These are phyloP conservation scores for Ophiodon elongatus DNA, from an alignment of 2,113 vertebrate genomes.

Conservation along the genomic window DNA sequence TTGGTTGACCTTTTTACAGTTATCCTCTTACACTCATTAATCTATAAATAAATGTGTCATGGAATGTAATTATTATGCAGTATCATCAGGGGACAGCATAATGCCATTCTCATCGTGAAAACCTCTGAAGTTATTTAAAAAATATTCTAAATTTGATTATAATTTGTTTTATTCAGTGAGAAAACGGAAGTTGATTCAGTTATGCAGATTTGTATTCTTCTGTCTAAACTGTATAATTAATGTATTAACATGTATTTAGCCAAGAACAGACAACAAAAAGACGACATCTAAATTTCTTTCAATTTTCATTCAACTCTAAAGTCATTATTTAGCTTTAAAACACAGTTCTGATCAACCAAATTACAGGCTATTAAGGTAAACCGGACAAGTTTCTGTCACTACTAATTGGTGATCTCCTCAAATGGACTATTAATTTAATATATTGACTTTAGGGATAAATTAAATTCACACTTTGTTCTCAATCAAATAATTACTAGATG, in stretches of 20 bases:
- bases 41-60: conserved; percentile 70
- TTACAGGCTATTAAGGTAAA: background rate
- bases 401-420: background rate
- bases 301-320: background rate
- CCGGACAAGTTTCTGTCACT: background rate
- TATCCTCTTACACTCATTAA: conserved; percentile 74
- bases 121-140: background rate
- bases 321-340: background rate
- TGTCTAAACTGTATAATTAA: background rate
- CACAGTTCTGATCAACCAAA: background rate
- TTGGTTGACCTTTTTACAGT: conserved; percentile 64
- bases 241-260: background rate
- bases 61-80: conserved; percentile 48
- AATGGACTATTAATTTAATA: background rate
- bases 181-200: background rate
- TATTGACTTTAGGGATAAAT: background rate
- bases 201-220: background rate
- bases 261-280: background rate
- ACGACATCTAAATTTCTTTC: background rate
- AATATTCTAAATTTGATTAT: background rate
- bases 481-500: background rate
- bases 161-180: background rate
- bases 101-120: conserved; percentile 49
- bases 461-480: background rate
- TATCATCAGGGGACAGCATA: conserved; percentile 40